Percentiles rank a stretch among this genome's conserved stretches.
phyloP scores from a whole-genome alignment of 1,140 invertebrate species.

The Lithobius niger region DNA sequence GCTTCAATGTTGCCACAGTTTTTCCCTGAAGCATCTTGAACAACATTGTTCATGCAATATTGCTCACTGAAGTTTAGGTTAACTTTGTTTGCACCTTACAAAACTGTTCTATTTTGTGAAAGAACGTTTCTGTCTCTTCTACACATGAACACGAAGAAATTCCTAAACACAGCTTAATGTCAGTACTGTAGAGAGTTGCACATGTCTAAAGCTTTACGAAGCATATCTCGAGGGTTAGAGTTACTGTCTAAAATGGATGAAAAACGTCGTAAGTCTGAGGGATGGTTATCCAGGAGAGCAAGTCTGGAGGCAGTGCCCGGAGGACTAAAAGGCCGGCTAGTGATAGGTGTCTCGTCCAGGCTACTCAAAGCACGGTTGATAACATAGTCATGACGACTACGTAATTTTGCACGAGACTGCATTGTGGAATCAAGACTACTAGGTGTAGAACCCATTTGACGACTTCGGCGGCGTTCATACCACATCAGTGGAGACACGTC shows the following conservation, averaged over 20 bases:
- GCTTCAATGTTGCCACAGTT: too few species aligned
- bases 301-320: neutral
- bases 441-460: too few species aligned
- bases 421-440: neutral
- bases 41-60: too few species aligned
- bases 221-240: constrained; percentile 2
- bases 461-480: too few species aligned
- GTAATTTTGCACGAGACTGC: neutral
- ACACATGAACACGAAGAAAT: too few species aligned
- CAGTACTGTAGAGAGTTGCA: constrained; percentile 5
- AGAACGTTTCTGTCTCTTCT: too few species aligned
- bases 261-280: neutral
- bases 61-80: too few species aligned
- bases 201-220: constrained; percentile 1
- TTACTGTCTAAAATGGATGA: neutral
- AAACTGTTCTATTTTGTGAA: too few species aligned
- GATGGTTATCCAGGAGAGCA: neutral
- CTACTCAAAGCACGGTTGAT: neutral
- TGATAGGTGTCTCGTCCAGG: neutral
- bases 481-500: too few species aligned
- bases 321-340: neutral
- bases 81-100: too few species aligned
- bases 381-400: constrained; percentile 4
- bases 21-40: too few species aligned
- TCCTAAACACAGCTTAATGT: too few species aligned